These are phyloP conservation scores for Sus scrofa DNA, from an alignment of 2,113 vertebrate species.

Conservation along the genomic window DNA sequence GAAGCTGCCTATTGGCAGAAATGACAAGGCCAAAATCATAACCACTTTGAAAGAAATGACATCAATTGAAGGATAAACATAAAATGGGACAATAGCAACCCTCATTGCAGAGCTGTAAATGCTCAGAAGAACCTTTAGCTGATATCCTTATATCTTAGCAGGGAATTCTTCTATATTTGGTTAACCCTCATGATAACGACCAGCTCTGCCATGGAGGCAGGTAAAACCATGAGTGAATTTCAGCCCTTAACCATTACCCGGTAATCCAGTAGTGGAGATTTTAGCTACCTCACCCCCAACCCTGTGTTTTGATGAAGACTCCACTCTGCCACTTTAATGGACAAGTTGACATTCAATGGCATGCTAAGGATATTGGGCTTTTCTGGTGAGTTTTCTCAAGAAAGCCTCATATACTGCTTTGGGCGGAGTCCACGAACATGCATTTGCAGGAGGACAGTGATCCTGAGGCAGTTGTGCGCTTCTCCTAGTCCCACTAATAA, in stretches of 20 bases:
- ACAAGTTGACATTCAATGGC: background rate
- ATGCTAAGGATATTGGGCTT: background rate
- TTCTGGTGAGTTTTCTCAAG: background rate
- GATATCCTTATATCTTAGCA: background rate
- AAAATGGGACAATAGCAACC: conserved; percentile 58
- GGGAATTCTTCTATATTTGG: background rate
- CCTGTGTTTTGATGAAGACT: background rate
- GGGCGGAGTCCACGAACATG: background rate
- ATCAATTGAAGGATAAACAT: conserved; percentile 62
- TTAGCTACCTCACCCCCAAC: background rate
- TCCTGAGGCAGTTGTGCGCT: background rate
- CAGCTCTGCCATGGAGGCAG: background rate
- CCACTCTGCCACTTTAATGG: background rate
- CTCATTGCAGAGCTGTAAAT: background rate
- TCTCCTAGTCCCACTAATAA: conserved; percentile 8
- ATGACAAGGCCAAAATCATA: conserved; percentile 72
- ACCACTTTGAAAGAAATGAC: conserved; percentile 48
- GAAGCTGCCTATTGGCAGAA: conserved; percentile 52
- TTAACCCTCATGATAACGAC: background rate
- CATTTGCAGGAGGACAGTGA: background rate
- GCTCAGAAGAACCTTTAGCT: conserved; percentile 26
- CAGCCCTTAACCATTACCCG: background rate
- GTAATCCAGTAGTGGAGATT: background rate
- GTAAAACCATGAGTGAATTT: conserved; percentile 23
- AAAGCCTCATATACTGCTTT: background rate